Percentiles rank a stretch among this genome's conserved stretches.
Conservation (phyloP, 92 coral and sea anemone species). For the Porites lobata region DNA sequence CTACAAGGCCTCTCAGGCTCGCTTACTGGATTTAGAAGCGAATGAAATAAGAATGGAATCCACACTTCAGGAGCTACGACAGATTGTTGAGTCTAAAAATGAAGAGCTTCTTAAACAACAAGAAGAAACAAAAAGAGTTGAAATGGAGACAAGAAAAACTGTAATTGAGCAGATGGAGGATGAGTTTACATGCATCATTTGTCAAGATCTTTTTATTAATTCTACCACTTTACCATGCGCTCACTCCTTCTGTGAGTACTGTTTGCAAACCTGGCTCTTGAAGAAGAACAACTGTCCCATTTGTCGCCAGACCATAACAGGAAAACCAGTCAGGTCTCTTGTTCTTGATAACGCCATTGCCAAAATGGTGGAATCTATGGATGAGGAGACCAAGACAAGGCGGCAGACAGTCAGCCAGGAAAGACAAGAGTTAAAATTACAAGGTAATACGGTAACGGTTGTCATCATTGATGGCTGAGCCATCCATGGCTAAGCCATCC, state of each 20-base stretch:
- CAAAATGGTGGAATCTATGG: slow-evolving; percentile 96
- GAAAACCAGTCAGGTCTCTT: slow-evolving; percentile 88
- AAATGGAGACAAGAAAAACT: slow-evolving; percentile 84
- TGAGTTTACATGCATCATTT: slow-evolving; percentile 95
- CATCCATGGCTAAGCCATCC: slow-evolving; percentile 39
- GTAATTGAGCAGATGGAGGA: slow-evolving; percentile 99
- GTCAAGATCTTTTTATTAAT: slow-evolving; percentile 93
- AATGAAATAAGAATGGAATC: slow-evolving; percentile 86
- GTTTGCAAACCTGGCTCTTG: slow-evolving; percentile 90
- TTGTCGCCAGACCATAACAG: slow-evolving; percentile 84
- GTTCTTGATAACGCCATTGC: slow-evolving; percentile 98
- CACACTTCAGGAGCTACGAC: slow-evolving; percentile 80
- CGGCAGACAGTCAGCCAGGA: slow-evolving; percentile 84
- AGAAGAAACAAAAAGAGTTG: slow-evolving; percentile 93
- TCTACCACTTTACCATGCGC: slow-evolving; percentile 94
- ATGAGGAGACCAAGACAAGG: slow-evolving; percentile 86
- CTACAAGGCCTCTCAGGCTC: slow-evolving; percentile 85
- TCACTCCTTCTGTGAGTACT: slow-evolving; percentile 95
- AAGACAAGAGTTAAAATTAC: slow-evolving; percentile 82
- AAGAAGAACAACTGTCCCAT: slow-evolving; percentile 97
- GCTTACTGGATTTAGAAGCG: slow-evolving; percentile 83
- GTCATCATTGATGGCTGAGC: slow-evolving; percentile 55
- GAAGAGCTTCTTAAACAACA: slow-evolving; percentile 82
- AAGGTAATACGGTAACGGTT: slow-evolving; percentile 78
- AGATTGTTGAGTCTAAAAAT: slow-evolving; percentile 81